Conservation (phyloP, 2,113 vertebrate species). For the cattle (Bos taurus) region ARS-UCD2.0 NC_037357.1:69655501-69656000, state of each 20-base stretch:
- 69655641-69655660: not conserved
- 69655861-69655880: constrained; percentile 9
- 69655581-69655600: not conserved
- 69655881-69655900: not conserved
- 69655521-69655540: not conserved
- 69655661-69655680: not conserved
- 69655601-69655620: not conserved
- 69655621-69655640: not conserved
- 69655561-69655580: not conserved
- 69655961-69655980: not conserved
- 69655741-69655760: not conserved
- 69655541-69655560: not conserved
- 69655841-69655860: not conserved
- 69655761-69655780: not conserved
- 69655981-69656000: not conserved
- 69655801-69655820: not conserved
- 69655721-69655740: constrained; percentile 5
- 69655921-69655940: constrained; percentile 35
- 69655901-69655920: constrained; percentile 48
- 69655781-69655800: not conserved
- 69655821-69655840: not conserved
- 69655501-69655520: not conserved
- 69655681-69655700: not conserved
- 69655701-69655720: not conserved
- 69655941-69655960: constrained; percentile 11